Evolutionary conservation across 2,888 invertebrate species (phyloP).

Genomic region (Kryphioiulus occultus): DNA sequence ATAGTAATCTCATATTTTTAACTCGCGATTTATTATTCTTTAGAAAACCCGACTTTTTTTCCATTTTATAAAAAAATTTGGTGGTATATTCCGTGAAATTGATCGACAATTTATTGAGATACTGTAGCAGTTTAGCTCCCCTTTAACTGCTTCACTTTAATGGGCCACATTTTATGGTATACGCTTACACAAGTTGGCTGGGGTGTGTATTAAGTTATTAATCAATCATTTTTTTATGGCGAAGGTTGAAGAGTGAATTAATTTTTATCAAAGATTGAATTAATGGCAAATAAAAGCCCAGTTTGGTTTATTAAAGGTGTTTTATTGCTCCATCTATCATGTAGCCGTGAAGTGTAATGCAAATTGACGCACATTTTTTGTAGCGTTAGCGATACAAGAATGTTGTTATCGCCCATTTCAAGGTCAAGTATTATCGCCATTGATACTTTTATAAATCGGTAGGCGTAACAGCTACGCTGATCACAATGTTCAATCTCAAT

Average conservation of each 20-base stretch:
- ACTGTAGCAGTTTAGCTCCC: no score
- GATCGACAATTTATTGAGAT: no score
- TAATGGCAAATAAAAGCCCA: slow-evolving; percentile 9
- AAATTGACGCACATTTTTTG: slow-evolving; percentile 34
- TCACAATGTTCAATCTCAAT: background rate
- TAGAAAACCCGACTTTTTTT: no score
- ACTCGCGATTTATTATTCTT: no score
- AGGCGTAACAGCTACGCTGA: background rate
- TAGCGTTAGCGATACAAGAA: background rate
- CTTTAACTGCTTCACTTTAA: background rate
- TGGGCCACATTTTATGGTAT: background rate
- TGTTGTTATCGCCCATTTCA: background rate
- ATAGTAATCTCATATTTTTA: no score
- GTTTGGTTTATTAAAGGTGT: background rate
- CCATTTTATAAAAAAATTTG: no score
- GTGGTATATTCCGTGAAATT: no score
- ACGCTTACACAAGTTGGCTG: background rate
- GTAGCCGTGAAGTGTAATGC: slow-evolving; percentile 1
- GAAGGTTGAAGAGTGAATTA: background rate
- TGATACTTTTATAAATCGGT: slow-evolving; percentile 1
- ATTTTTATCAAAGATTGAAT: slow-evolving; percentile 15
- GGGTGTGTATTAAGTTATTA: background rate
- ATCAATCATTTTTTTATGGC: slow-evolving; percentile 8
- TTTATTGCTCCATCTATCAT: slow-evolving; percentile 6
- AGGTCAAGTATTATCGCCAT: slow-evolving; percentile 1